Evolutionary conservation across 2,888 invertebrate genomes (phyloP).

Genomic region (Endomychus coccineus): DNA sequence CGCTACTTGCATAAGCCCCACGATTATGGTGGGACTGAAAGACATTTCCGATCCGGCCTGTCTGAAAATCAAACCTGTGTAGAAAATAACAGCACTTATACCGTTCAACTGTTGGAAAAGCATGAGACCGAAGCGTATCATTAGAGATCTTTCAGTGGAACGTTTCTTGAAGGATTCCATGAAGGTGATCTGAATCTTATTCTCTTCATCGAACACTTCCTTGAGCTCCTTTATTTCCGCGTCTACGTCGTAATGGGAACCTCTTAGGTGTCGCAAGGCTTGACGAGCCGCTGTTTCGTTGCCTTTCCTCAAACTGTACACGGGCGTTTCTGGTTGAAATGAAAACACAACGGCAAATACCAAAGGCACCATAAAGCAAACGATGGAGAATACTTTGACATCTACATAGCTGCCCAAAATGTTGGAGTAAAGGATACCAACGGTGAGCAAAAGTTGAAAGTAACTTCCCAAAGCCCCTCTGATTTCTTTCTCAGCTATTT

Average conservation of each 20-base stretch:
- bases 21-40: conserved; percentile 62
- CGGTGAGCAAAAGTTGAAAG: conserved; percentile 78
- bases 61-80: conserved; percentile 65
- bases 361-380: conserved; percentile 59
- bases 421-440: conserved; percentile 76
- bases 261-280: conserved; percentile 65
- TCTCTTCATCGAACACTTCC: conserved; percentile 48
- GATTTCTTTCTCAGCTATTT: conserved; percentile 76
- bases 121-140: conserved; percentile 75
- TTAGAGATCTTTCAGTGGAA: conserved; percentile 49
- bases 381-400: conserved; percentile 42
- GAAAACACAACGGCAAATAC: conserved; percentile 61
- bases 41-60: conserved; percentile 54
- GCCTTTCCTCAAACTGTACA: conserved; percentile 58
- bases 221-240: conserved; percentile 57
- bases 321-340: conserved; percentile 83
- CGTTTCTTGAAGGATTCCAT: conserved; percentile 29
- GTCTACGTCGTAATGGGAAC: conserved; percentile 58
- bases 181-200: conserved; percentile 51
- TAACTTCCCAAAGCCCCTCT: conserved; percentile 80
- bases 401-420: conserved; percentile 52
- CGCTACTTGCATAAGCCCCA: conserved; percentile 73
- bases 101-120: conserved; percentile 83
- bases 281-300: conserved; percentile 58
- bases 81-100: conserved; percentile 78